These are phyloP conservation scores for Rhyacophila brunnea DNA, from an alignment of 1,140 invertebrate species.

Conservation along the genomic window DNA sequence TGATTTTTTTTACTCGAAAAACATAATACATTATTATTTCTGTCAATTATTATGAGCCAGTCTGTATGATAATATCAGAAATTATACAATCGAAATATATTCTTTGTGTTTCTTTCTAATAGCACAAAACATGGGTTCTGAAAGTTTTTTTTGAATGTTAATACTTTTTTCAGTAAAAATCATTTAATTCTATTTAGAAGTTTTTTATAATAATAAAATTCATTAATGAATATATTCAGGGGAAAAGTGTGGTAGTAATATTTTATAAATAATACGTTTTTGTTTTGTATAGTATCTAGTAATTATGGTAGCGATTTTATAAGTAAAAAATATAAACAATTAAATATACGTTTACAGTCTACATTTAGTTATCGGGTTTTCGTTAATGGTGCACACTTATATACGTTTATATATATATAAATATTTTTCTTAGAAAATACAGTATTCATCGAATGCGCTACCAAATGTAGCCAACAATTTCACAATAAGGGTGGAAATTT, in stretches of 20 bases:
- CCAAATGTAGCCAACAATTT: conserved; percentile 5
- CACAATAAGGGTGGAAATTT: background rate
- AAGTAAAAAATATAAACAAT: conserved; percentile 6
- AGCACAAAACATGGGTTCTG: too few relatives aligned
- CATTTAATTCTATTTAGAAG: too few relatives aligned
- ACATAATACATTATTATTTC: too few relatives aligned
- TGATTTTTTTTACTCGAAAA: too few relatives aligned
- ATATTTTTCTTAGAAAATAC: conserved; percentile 17
- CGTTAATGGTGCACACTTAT: background rate
- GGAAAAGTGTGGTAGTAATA: background rate
- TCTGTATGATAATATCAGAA: too few relatives aligned
- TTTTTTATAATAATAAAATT: too few relatives aligned
- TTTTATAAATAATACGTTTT: background rate
- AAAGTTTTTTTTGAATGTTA: too few relatives aligned
- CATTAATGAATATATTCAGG: too few relatives aligned
- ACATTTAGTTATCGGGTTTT: conserved; percentile 2
- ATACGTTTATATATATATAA: background rate
- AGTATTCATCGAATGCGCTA: conserved; percentile 6
- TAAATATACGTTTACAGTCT: background rate
- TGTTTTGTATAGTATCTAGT: background rate
- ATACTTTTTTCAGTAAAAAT: too few relatives aligned
- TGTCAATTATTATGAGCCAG: too few relatives aligned
- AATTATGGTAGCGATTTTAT: conserved; percentile 7
- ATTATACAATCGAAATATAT: too few relatives aligned
- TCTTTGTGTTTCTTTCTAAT: too few relatives aligned